phyloP scores from a whole-genome alignment of 92 coral and sea anemone genomes.

The Siderastrea siderea region DNA sequence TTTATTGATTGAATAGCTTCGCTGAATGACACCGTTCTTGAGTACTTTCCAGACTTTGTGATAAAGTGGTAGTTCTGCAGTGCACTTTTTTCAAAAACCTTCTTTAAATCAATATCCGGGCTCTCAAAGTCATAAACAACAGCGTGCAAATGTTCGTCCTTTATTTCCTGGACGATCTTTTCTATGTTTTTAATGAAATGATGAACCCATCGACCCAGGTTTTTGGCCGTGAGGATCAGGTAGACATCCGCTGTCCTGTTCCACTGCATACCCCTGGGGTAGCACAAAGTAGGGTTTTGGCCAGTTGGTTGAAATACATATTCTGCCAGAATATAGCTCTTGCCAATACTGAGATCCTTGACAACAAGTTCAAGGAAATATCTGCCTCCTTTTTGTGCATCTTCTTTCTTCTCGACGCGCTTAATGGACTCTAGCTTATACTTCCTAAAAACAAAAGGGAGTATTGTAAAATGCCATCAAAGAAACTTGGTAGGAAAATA shows the following conservation, averaged over 20 bases:
- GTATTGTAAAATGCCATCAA: no score
- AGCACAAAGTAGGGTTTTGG: constrained; percentile 33
- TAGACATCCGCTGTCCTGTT: constrained; percentile 69
- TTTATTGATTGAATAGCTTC: constrained; percentile 57
- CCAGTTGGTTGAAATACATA: constrained; percentile 65
- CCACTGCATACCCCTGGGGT: constrained; percentile 76
- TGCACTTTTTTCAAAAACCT: constrained; percentile 34
- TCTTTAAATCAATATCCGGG: constrained; percentile 58
- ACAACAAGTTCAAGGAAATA: constrained; percentile 79
- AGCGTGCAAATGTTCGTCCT: constrained; percentile 47
- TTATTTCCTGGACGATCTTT: constrained; percentile 60
- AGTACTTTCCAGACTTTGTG: constrained; percentile 64
- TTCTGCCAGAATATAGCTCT: constrained; percentile 69
- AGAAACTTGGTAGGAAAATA: no score
- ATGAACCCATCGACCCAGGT: constrained; percentile 76
- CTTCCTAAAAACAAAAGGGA: constrained; percentile 50
- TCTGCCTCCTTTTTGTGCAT: constrained; percentile 58
- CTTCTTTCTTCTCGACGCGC: constrained; percentile 82
- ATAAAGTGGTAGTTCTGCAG: constrained; percentile 66
- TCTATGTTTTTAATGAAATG: constrained; percentile 81
- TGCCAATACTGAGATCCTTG: constrained; percentile 46
- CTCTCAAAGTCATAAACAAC: constrained; percentile 75
- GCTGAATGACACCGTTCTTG: constrained; percentile 64
- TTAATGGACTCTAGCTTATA: constrained; percentile 65
- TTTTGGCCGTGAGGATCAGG: constrained; percentile 69